Conservation (phyloP, 2,888 invertebrate genomes). For the Altica lythri region DNA sequence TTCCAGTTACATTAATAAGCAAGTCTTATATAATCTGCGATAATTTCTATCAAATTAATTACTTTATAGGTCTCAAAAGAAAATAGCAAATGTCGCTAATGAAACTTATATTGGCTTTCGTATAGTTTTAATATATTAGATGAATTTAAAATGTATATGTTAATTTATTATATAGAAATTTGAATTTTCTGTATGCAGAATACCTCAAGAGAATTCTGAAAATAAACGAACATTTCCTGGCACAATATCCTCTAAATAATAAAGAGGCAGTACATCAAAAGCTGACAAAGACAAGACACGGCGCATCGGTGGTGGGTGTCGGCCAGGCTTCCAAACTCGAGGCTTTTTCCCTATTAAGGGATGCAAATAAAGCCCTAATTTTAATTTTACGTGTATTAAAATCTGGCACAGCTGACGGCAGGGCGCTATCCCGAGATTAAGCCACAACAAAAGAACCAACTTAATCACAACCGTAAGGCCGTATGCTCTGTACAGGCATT, state of each 20-base stretch:
- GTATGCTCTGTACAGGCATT: conserved; percentile 48
- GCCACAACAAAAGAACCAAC: conserved; percentile 54
- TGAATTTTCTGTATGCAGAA: too few species aligned
- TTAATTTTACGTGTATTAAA: conserved; percentile 67
- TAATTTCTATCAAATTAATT: too few species aligned
- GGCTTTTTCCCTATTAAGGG: conserved; percentile 62
- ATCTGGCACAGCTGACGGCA: conserved; percentile 62
- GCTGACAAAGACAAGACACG: conserved; percentile 34
- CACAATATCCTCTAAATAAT: conserved; percentile 24
- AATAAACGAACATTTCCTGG: conserved; percentile 4
- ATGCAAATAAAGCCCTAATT: conserved; percentile 66
- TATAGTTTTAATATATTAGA: too few species aligned
- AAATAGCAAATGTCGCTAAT: too few species aligned
- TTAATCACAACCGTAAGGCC: conserved; percentile 54
- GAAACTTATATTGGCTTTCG: too few species aligned
- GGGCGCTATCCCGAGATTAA: conserved; percentile 51
- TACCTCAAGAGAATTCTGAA: too few species aligned
- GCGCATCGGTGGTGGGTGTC: conserved; percentile 27
- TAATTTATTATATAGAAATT: too few species aligned
- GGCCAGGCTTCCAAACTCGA: conserved; percentile 33
- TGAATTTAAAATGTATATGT: too few species aligned
- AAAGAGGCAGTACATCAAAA: conserved; percentile 33
- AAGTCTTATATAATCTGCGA: too few species aligned
- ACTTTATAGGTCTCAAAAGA: too few species aligned
- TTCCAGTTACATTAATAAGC: too few species aligned